These are phyloP conservation scores for Trachymyrmex cornetzi DNA, from an alignment of 1,140 invertebrate species.

Conservation along the genomic window DNA sequence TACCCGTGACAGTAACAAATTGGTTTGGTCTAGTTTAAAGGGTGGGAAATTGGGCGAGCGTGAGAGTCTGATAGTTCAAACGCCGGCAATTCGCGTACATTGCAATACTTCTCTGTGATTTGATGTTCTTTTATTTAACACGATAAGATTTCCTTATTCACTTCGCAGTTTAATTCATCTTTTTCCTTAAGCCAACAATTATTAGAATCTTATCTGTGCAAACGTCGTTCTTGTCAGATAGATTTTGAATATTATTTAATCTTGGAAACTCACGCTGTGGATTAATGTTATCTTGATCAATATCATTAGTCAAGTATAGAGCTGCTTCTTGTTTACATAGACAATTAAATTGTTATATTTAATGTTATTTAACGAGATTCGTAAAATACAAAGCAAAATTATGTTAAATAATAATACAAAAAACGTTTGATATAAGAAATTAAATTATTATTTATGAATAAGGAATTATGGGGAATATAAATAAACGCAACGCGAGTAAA, in stretches of 20 bases:
- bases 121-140: neutral
- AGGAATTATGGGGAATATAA: conserved; percentile 58
- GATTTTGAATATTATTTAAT: neutral
- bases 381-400: neutral
- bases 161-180: neutral
- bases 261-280: neutral
- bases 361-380: neutral
- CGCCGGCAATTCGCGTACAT: too few species aligned
- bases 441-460: too few species aligned
- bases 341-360: neutral
- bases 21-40: conserved; percentile 58
- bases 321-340: neutral
- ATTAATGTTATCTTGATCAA: conserved; percentile 20
- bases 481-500: conserved; percentile 47
- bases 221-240: neutral
- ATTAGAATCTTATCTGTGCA: neutral
- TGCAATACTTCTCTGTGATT: neutral
- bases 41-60: conserved; percentile 2
- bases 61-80: conserved; percentile 7
- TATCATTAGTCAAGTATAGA: neutral
- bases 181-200: neutral
- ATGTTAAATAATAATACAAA: neutral
- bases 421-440: neutral
- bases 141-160: neutral
- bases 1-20: conserved; percentile 70